phyloP scores from a whole-genome alignment of 2,113 vertebrate species.

The Pelobates fuscus region DNA sequence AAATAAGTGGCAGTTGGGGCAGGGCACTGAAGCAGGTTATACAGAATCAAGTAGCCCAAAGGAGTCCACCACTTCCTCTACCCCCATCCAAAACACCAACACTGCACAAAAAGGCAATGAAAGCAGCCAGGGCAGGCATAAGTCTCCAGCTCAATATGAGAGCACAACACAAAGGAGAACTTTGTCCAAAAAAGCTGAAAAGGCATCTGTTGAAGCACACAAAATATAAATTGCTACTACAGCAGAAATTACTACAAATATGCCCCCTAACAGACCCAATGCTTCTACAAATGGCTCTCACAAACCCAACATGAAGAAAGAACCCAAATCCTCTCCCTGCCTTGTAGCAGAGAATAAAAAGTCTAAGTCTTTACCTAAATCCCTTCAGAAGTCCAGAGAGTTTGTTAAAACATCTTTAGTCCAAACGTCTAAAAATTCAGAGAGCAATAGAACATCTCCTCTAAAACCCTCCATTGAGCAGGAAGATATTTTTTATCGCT shows the following conservation, averaged over 20 bases:
- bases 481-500: constrained; percentile 79
- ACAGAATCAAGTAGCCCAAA: constrained; percentile 81
- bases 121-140: constrained; percentile 83
- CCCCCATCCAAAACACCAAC: constrained; percentile 83
- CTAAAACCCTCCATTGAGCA: constrained; percentile 79
- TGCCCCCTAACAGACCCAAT: constrained; percentile 81
- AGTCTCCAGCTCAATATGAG: constrained; percentile 93
- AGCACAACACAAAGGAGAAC: constrained; percentile 78
- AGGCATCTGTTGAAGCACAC: constrained; percentile 85
- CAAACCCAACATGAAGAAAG: constrained; percentile 93
- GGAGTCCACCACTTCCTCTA: constrained; percentile 75
- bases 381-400: constrained; percentile 90
- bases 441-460: constrained; percentile 89
- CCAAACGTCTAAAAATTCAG: constrained; percentile 88
- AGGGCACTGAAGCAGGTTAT: constrained; percentile 77
- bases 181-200: constrained; percentile 91
- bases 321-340: constrained; percentile 88
- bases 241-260: constrained; percentile 80
- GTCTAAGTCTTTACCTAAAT: constrained; percentile 82
- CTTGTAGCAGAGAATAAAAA: constrained; percentile 87
- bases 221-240: constrained; percentile 93
- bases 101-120: constrained; percentile 86
- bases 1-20: no score
- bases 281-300: constrained; percentile 92
- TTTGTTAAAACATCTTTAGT: constrained; percentile 91